Evolutionary conservation across 2,888 invertebrate species (phyloP).

Genomic region (Apodemia mormo): DNA sequence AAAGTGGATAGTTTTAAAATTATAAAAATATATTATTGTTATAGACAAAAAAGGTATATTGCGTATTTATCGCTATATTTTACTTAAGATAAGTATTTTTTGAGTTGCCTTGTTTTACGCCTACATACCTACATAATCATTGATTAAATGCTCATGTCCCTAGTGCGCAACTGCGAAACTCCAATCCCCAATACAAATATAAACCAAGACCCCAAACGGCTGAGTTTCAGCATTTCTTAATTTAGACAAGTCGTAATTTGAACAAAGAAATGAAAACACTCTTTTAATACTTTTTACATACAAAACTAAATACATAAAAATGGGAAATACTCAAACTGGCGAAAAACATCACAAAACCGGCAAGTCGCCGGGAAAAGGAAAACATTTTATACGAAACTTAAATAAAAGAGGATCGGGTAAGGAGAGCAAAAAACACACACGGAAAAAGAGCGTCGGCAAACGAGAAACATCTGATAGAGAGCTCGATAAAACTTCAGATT

Average conservation of each 20-base stretch:
- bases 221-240: neutral
- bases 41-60: neutral
- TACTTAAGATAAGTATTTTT: neutral
- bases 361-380: conserved; percentile 81
- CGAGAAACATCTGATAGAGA: conserved; percentile 62
- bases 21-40: neutral
- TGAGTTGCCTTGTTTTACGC: neutral
- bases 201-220: conserved; percentile 1
- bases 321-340: conserved; percentile 81
- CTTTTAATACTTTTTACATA: neutral
- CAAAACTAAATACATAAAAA: conserved; percentile 40
- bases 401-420: conserved; percentile 68
- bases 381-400: conserved; percentile 78
- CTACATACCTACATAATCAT: neutral
- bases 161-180: neutral
- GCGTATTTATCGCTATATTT: neutral
- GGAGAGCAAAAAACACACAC: conserved; percentile 68
- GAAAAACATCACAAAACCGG: conserved; percentile 76
- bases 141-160: neutral
- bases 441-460: conserved; percentile 66
- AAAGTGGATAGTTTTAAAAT: neutral
- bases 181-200: neutral
- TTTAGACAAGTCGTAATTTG: neutral
- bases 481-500: conserved; percentile 74
- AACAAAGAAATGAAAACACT: neutral